Evolutionary conservation across 2,113 vertebrate genomes (phyloP).

Genomic region (Amia ocellicauda): DNA sequence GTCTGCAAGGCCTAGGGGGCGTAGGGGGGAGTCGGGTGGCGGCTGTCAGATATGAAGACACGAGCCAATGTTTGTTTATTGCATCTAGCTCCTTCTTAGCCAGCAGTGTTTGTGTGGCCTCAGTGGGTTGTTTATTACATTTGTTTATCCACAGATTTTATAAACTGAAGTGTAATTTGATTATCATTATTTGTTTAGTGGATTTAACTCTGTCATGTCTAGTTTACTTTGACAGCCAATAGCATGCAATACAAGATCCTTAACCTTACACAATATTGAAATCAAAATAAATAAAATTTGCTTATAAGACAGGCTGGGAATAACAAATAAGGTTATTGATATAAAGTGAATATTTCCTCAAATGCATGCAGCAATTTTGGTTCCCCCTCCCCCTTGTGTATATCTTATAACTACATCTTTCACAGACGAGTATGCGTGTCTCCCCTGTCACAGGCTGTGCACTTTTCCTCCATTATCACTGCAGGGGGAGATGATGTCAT

Average conservation of each 20-base stretch:
- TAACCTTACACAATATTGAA: too few relatives aligned
- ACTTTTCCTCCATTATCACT: background rate
- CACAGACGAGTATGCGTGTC: background rate
- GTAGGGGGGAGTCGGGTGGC: background rate
- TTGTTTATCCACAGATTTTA: constrained; percentile 4
- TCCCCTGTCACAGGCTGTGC: too few relatives aligned
- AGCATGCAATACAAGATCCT: too few relatives aligned
- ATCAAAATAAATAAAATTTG: too few relatives aligned
- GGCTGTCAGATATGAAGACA: background rate
- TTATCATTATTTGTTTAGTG: background rate
- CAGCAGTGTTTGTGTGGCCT: constrained; percentile 15
- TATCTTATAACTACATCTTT: background rate
- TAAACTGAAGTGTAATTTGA: constrained; percentile 22
- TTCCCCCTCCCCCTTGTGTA: too few relatives aligned
- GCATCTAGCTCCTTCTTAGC: background rate
- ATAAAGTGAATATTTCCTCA: too few relatives aligned
- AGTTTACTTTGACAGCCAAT: too few relatives aligned
- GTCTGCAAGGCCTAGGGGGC: background rate
- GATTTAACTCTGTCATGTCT: too few relatives aligned
- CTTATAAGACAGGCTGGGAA: too few relatives aligned
- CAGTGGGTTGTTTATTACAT: constrained; percentile 22
- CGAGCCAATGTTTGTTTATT: background rate
- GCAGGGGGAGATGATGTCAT: constrained; percentile 8
- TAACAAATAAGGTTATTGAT: too few relatives aligned
- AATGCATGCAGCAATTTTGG: too few relatives aligned